Evolutionary conservation across 2,797 vertebrate species (phyloP).

Genomic region (Eidolon dupreanum): DNA sequence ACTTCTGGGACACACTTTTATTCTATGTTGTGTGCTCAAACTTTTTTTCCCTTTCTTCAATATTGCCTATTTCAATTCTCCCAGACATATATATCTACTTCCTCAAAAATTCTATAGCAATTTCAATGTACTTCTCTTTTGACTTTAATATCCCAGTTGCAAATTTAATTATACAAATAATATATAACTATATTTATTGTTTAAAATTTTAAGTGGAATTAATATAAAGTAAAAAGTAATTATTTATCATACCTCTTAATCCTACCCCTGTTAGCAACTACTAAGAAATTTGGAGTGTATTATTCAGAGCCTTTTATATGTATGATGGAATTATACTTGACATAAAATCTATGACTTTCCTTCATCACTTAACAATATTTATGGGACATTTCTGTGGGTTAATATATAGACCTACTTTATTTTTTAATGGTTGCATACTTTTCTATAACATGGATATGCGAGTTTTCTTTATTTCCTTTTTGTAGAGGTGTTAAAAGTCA

Average conservation of each 20-base stretch:
- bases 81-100: neutral
- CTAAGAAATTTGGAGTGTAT: neutral
- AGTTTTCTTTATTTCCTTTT: neutral
- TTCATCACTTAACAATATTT: neutral
- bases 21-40: neutral
- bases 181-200: neutral
- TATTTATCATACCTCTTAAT: neutral
- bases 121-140: neutral
- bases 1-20: neutral
- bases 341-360: neutral
- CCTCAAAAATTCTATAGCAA: neutral
- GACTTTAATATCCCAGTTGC: neutral
- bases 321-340: neutral
- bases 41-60: neutral
- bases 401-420: neutral
- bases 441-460: neutral
- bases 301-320: neutral
- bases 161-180: neutral
- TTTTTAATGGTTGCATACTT: neutral
- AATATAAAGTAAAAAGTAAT: neutral
- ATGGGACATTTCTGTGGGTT: neutral
- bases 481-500: neutral
- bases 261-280: neutral
- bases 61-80: neutral
- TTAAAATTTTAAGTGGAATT: neutral